Base-by-base conservation (phyloP, 2,797 vertebrate species). In the Ctenopoma multispine region DNA sequence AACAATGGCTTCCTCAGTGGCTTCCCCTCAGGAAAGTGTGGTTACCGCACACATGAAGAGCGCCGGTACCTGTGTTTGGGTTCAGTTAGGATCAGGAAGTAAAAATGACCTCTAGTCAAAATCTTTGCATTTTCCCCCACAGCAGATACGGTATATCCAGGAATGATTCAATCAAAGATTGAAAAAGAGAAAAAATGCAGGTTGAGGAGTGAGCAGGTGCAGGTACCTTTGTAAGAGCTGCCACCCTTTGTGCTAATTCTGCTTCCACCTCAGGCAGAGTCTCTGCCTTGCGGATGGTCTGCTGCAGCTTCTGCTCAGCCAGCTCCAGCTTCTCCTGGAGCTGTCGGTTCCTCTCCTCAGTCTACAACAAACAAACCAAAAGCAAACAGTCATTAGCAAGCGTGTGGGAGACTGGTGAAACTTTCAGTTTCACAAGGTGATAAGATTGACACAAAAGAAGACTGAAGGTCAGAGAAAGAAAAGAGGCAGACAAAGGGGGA, bases 231-330 rank as follows among this genome's bases (percentile, higher is more conserved):
- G 96, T 96, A 82, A 99, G 96, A 0, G 97, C 97, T 0, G 96
- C 97, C 2, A 97, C 97, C 70, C 97, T 94, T 90, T 99, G 97
- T 0, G 98, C 97, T 12, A 99, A 90, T 90, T 99, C 97, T 0
- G 98, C 98, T 77, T 99, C 98, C 89, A 99, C 98, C 89, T 99
- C 97, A 0, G 98, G 98, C 58, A 99, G 90, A 0, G 96, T 97
- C 91, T 99, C 97, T 0, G 97, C 97, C 86, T 97, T 99, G 36
- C 97, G 93, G 73, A 98, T 91, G 17, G 97, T 99, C 92, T 99
- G 98, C 89, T 98, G 97, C 73, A 99, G 93, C 92, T 98, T 99
- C 83, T 98, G 98, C 77, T 99, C 97, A 0, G 97, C 97, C 72
- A 98, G 78, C 77, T 99, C 97, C 82, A 99, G 90, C 68, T 98